Base-by-base conservation (phyloP, 2,797 vertebrate genomes). In the Anolis apletophallus region DNA sequence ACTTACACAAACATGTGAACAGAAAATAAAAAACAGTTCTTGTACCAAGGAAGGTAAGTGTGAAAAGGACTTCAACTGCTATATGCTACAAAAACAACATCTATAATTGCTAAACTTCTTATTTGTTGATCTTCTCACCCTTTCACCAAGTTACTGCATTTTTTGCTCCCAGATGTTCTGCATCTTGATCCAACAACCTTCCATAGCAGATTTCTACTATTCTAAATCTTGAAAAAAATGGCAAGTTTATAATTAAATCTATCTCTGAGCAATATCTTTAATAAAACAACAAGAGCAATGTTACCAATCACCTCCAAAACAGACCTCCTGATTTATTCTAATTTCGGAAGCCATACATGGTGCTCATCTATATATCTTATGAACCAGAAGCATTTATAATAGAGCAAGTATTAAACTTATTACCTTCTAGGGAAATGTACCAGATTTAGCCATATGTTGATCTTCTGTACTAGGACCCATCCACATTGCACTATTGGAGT, bases 351-450 rank as follows among this genome's bases (percentile, higher is more conserved):
- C 19, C 68, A 82, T 71, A 40, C 64, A 9, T 67, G 40, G 11
- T 46, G 4, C 50, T 55, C 19, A 69, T 46, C 32, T 55, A 69
- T 23, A 59, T n/a, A 55, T 61, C 29, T 32, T 26, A 40, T 54
- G 32, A 29, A 10, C n/a, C 29, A 55, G 88, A 74, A 91, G n/a
- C 61, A 75, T 84, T 90, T 71, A 88, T 90, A 85, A 82, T 14
- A 84, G 88, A 94, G 83, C 81, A 89, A 32, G 12, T 1, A 89
- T 88, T 78, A 79, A 69, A 81, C 85, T 85, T 84, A 67, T 3
- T 78, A 81, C 32, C 85, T 84, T 91, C 69, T 71, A 90, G 76
- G 87, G 83, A 77, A 89, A 73, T n/a, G 86, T 88, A 8, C 69
- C 82, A 13, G 1, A 4, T 36, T 54, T 29, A 89, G 59, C 40